phyloP scores from a whole-genome alignment of 2,888 invertebrate species.

The Rhogogaster chlorosoma region DNA sequence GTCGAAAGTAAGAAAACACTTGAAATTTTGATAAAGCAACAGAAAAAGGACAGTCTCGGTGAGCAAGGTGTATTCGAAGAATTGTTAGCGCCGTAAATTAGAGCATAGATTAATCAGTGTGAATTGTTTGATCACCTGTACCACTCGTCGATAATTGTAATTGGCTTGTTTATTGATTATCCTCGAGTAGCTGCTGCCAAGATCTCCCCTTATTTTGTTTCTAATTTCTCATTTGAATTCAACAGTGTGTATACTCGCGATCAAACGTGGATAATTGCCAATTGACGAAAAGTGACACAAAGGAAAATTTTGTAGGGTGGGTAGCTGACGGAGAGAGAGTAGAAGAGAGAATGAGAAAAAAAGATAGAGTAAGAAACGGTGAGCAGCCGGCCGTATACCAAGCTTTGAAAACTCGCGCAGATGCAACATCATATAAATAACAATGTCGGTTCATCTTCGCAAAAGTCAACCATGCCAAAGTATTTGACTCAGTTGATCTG shows the following conservation, averaged over 20 bases:
- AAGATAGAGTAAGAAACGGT: not conserved
- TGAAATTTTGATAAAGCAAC: not conserved
- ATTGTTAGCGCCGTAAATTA: not conserved
- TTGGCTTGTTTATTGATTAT: constrained; percentile 19
- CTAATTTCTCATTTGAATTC: constrained; percentile 20
- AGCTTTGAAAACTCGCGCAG: not conserved
- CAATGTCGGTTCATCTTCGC: not conserved
- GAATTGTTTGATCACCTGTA: constrained; percentile 9
- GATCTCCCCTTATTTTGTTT: constrained; percentile 4
- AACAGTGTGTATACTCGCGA: constrained; percentile 21
- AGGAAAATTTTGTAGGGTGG: not conserved
- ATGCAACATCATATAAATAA: not conserved
- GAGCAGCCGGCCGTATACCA: not conserved
- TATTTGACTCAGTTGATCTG: constrained; percentile 34
- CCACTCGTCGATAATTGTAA: constrained; percentile 1
- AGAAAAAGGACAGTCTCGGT: not conserved
- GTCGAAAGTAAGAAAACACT: not conserved
- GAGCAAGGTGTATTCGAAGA: not conserved
- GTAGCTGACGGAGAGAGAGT: not conserved
- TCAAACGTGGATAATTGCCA: constrained; percentile 34
- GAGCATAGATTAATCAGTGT: not conserved
- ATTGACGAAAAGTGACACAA: constrained; percentile 25
- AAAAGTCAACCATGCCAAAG: not conserved
- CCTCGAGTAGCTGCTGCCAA: not conserved
- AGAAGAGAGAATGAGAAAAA: not conserved